Evolutionary conservation across 2,888 invertebrate genomes (phyloP).

Genomic region (Aphodius granarius): DNA sequence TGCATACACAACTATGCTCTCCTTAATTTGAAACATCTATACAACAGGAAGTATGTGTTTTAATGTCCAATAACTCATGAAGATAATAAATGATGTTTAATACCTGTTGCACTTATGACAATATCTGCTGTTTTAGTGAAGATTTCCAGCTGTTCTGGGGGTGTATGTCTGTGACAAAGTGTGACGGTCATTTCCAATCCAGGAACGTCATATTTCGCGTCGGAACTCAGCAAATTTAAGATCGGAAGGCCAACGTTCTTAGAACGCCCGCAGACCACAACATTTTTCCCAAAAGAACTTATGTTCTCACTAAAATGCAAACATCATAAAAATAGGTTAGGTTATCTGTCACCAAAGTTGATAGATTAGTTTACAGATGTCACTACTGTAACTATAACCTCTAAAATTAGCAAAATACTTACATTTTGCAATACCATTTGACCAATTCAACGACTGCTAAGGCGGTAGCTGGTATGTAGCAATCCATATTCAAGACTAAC

Average conservation of each 20-base stretch:
- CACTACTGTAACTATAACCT: neutral
- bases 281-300: slow-evolving; percentile 75
- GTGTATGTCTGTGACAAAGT: slow-evolving; percentile 87
- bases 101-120: slow-evolving; percentile 74
- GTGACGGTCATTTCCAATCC: slow-evolving; percentile 88
- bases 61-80: no score
- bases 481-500: slow-evolving; percentile 71
- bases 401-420: neutral
- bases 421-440: slow-evolving; percentile 55
- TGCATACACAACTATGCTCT: no score
- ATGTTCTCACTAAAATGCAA: neutral
- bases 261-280: slow-evolving; percentile 86
- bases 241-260: slow-evolving; percentile 93
- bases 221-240: slow-evolving; percentile 80
- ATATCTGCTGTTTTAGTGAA: slow-evolving; percentile 77
- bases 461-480: slow-evolving; percentile 80
- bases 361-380: neutral
- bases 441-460: slow-evolving; percentile 73
- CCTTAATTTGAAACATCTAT: no score
- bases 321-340: no score
- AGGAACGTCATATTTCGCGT: slow-evolving; percentile 68
- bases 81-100: slow-evolving; percentile 19
- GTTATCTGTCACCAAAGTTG: neutral
- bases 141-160: slow-evolving; percentile 70
- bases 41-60: no score